These are phyloP conservation scores for Morpho deidamia DNA, from an alignment of 2,888 invertebrate genomes.

Conservation along the genomic window DNA sequence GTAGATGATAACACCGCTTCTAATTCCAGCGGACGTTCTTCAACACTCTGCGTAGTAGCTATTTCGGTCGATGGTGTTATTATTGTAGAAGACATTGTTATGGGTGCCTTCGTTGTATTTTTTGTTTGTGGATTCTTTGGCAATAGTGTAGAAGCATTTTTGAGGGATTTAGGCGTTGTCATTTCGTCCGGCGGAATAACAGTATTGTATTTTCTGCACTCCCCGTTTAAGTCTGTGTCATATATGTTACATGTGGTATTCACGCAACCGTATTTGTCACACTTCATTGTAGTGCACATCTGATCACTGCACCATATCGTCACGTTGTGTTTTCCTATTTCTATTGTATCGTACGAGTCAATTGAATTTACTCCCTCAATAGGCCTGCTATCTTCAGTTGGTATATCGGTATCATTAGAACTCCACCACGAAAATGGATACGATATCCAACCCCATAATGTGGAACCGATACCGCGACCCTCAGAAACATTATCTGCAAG, in stretches of 20 bases:
- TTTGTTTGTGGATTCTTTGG: not conserved
- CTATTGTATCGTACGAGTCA: constrained; percentile 37
- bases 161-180: constrained; percentile 28
- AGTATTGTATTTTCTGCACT: constrained; percentile 59
- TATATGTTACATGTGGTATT: constrained; percentile 67
- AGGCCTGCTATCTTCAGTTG: constrained; percentile 34
- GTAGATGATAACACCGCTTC: constrained; percentile 58
- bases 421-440: constrained; percentile 69
- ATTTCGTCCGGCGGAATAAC: constrained; percentile 37
- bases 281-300: constrained; percentile 66
- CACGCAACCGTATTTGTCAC: constrained; percentile 51
- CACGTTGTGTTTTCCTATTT: constrained; percentile 52
- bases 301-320: constrained; percentile 70
- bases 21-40: constrained; percentile 50
- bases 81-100: constrained; percentile 8
- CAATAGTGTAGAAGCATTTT: constrained; percentile 14
- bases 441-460: constrained; percentile 67
- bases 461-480: constrained; percentile 56
- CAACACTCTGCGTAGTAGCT: constrained; percentile 25
- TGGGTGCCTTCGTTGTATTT: constrained; percentile 1
- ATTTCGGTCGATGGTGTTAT: constrained; percentile 21
- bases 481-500: constrained; percentile 56
- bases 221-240: constrained; percentile 63
- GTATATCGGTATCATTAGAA: constrained; percentile 32
- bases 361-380: constrained; percentile 36